Percentiles rank a stretch among this genome's conserved stretches.
These are phyloP conservation scores for Pangasius mekongensis DNA, from an alignment of 2,797 vertebrate genomes.

Conservation along the genomic window DNA sequence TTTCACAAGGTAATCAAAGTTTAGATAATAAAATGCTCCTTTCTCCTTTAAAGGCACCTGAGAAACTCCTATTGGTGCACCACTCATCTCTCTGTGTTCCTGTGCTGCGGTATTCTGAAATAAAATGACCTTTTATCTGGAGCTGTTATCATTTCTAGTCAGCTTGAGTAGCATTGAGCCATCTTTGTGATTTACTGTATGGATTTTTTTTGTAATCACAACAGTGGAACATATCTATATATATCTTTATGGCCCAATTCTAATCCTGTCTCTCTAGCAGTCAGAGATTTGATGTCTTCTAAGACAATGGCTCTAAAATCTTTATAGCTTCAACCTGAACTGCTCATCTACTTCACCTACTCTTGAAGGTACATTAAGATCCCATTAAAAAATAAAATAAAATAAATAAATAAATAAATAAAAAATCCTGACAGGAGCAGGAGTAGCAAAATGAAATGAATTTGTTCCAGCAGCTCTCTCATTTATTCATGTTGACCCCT, in stretches of 20 bases:
- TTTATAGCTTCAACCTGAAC: neutral
- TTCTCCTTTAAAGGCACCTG: neutral
- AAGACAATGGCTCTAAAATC: neutral
- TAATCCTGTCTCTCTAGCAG: slow-evolving; percentile 13
- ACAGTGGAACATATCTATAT: slow-evolving; percentile 46
- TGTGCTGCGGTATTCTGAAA: slow-evolving; percentile 9
- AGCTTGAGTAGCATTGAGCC: slow-evolving; percentile 43
- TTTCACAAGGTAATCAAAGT: slow-evolving; percentile 29
- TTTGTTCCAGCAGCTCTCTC: neutral
- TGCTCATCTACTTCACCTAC: neutral
- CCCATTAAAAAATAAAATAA: neutral
- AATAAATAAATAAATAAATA: neutral
- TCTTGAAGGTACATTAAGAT: neutral
- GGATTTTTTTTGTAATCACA: slow-evolving; percentile 46
- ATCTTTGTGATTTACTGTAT: slow-evolving; percentile 54
- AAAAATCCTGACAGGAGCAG: neutral
- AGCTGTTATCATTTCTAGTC: slow-evolving; percentile 48
- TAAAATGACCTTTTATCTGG: slow-evolving; percentile 26
- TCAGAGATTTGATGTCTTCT: neutral
- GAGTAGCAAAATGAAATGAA: neutral
- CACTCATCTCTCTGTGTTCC: neutral
- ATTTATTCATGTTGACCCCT: neutral
- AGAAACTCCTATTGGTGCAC: slow-evolving; percentile 10
- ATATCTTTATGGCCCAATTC: slow-evolving; percentile 34
- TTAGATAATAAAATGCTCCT: slow-evolving; percentile 44